Evolutionary conservation across 92 coral and sea anemone genomes (phyloP), one percentile per base, ranked within the genome.

Genomic region (Heliopora coerulea): DNA sequence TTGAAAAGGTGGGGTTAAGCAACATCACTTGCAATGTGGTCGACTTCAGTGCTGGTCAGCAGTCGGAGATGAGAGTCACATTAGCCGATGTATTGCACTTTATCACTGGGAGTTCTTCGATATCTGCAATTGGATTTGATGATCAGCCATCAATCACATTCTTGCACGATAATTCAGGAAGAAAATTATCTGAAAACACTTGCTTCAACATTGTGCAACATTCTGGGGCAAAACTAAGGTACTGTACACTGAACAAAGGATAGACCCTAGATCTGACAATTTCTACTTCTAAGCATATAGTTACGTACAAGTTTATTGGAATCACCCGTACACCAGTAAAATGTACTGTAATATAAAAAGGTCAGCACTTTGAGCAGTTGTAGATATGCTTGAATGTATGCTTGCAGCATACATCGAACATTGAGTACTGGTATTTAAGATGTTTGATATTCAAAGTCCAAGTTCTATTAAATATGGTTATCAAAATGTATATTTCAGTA

Each of bases 101-200:
- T 23, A 64, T 75, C 60, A 75, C 72, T 44, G 73, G 80, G 31
- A 60, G 70, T 44, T 62, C 80, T 32, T 62, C 69, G 10, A 30
- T 75, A 60, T 73, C 80, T 41, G 72, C 80, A 41, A 37, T 62
- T 48, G 80, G 80, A 32, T 61, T 75, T 75, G 80, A 75, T 61
- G 52, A 59, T 1, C 68, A 28, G 17, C 73, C 80, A 40, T 60
- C 64, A 27, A 52, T 78, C 49, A 78, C 73, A 46, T 78, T 78
- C 24, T 31, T 62, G 74, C 82, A 78, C 19, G 39, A 74, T 74
- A 59, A 33, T 50, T 32, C 64, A 62, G 63, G 82, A 5, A 63
- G 82, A 42, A 78, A 78, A 34, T 31, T 78, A 24, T 0, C 73
- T 27, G 74, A 62, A 14, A 78, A 62, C 27, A 78, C 82, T 24